Evolutionary conservation across 2,113 vertebrate genomes (phyloP), one percentile per base, ranked within the genome.

Genomic region (Scophthalmus maximus): DNA sequence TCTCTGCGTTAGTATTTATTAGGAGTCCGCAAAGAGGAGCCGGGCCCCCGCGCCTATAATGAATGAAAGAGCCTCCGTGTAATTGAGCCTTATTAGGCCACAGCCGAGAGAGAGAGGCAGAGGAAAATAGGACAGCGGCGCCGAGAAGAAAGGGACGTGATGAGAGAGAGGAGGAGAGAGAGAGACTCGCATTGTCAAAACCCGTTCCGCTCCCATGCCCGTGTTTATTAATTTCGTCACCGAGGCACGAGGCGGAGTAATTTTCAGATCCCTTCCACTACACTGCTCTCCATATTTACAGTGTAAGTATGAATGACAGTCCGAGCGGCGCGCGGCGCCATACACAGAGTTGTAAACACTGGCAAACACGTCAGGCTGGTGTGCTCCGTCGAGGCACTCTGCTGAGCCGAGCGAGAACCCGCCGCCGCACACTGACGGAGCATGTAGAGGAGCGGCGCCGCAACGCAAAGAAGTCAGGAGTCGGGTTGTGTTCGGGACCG

Each of bases 71-170:
- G 93, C 92, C 93, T 30, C 91, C 84, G 92, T 94, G 85, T 76
- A 94, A 95, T 95, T 96, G 93, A 96, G 95, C 92, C 91, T 95
- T 94, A 95, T 96, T 97, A 96, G 90, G 90, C 87, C 82, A 92
- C 90, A 90, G 89, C 92, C 86, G 70, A 91, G 56, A 72, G 82
- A 77, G 79, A 78, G 77, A 71, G 87, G n/a, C n/a, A 79, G 73
- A 67, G 51, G 76, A 78, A 81, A 85, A 86, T 83, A 73, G 85
- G 89, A 85, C 83, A 84, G 86, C 79, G 23, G 72, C 64, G 76
- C 61, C n/a, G 81, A 86, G 88, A 86, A 87, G 86, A 88, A 84
- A 86, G 85, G 81, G 76, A 87, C 76, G 83, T 76, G 80, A 80
- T 11, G 77, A 87, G 85, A 80, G 72, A 55, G 85, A 51, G n/a